Conservation (phyloP, 2,113 vertebrate species). For the Fukomys damarensis region DNA sequence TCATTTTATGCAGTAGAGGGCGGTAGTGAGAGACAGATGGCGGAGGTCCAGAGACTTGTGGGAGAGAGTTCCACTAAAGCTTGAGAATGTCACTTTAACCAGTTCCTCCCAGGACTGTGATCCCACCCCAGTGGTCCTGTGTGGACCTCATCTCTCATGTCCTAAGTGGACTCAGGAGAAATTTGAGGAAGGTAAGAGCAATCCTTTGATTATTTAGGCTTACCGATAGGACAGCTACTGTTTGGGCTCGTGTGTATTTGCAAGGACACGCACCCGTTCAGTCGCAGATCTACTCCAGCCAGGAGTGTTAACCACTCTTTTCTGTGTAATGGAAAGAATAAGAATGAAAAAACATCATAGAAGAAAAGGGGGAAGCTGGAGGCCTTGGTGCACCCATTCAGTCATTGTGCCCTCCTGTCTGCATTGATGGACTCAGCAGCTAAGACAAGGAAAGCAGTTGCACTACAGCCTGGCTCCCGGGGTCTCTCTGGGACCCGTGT, state of each 20-base stretch:
- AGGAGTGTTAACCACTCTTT: background rate
- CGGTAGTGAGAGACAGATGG: background rate
- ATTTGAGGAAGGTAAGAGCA: background rate
- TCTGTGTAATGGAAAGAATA: background rate
- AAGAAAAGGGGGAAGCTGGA: background rate
- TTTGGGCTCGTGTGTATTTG: background rate
- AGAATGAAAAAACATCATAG: background rate
- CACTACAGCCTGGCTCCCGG: background rate
- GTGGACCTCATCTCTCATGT: background rate
- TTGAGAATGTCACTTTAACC: background rate
- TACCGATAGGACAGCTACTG: background rate
- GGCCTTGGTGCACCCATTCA: background rate
- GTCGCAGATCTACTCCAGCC: background rate
- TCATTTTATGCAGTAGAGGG: background rate
- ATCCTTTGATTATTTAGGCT: background rate
- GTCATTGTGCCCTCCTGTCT: background rate
- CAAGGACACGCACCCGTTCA: background rate
- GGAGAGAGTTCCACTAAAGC: background rate
- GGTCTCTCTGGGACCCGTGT: background rate
- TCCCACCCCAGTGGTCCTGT: background rate
- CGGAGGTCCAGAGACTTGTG: background rate
- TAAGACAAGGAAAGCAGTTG: background rate
- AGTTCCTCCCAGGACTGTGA: background rate
- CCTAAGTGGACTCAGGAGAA: background rate
- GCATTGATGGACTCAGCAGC: background rate